phyloP scores from a whole-genome alignment of 1,140 invertebrate species.

The Lepidostoma basale region DNA sequence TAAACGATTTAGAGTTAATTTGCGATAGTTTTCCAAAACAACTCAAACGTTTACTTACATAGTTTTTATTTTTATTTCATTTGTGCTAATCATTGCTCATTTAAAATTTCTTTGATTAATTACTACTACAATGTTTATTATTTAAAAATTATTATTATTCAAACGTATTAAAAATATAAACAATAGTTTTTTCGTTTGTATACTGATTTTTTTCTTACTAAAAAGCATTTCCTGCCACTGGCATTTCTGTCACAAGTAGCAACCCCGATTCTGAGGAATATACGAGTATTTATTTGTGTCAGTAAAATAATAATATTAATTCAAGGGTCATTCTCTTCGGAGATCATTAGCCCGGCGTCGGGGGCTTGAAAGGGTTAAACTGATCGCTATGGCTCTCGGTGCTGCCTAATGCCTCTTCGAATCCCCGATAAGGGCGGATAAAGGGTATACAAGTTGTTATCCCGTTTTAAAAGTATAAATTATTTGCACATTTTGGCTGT shows the following conservation, averaged over 20 bases:
- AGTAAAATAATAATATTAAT: constrained; percentile 45
- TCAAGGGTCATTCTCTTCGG: constrained; percentile 46
- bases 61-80: no score
- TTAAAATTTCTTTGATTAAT: no score
- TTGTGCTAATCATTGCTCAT: no score
- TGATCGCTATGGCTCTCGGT: constrained; percentile 21
- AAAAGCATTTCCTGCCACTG: constrained; percentile 5
- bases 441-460: constrained; percentile 1
- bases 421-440: neutral
- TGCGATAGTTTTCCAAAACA: no score
- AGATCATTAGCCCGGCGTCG: constrained; percentile 43
- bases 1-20: no score
- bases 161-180: no score
- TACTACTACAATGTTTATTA: no score
- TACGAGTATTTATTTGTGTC: constrained; percentile 43
- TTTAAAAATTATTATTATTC: no score
- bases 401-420: constrained; percentile 8
- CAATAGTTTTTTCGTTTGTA: no score
- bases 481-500: no score
- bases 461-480: neutral
- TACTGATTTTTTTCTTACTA: no score
- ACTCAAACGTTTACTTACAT: no score
- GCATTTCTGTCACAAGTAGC: constrained; percentile 19
- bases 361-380: constrained; percentile 43
- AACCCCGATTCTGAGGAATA: constrained; percentile 21